Evolutionary conservation across 2,888 invertebrate species (phyloP).

Genomic region (Troides helena): DNA sequence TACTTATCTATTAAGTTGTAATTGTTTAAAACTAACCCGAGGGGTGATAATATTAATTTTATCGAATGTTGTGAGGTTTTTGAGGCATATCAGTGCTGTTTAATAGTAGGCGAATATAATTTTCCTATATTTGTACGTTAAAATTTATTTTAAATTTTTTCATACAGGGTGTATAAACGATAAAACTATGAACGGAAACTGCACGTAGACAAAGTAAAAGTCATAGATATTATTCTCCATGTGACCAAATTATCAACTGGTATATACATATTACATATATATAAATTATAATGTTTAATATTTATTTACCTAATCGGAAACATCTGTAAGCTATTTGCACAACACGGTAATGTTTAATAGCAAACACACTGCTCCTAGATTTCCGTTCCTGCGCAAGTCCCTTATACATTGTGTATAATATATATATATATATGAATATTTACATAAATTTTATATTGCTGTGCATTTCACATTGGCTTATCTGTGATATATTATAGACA

Average conservation of each 20-base stretch:
- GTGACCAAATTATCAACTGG: slow-evolving; percentile 63
- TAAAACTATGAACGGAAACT: slow-evolving; percentile 34
- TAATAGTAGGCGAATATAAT: slow-evolving; percentile 49
- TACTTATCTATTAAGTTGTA: slow-evolving; percentile 35
- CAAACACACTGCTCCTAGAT: slow-evolving; percentile 10
- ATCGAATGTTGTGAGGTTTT: slow-evolving; percentile 63
- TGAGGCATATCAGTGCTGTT: slow-evolving; percentile 66
- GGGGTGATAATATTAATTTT: slow-evolving; percentile 56
- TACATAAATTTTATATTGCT: slow-evolving; percentile 52
- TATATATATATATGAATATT: slow-evolving; percentile 47
- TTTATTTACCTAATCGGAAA: slow-evolving; percentile 30
- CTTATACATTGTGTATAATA: slow-evolving; percentile 38
- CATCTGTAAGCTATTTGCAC: slow-evolving; percentile 11
- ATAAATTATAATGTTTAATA: slow-evolving; percentile 22
- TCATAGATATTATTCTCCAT: slow-evolving; percentile 59
- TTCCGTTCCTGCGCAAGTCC: slow-evolving; percentile 28
- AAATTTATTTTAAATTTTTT: slow-evolving; percentile 36
- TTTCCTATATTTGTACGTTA: slow-evolving; percentile 53
- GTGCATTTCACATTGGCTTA: slow-evolving; percentile 68
- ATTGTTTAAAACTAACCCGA: slow-evolving; percentile 42
- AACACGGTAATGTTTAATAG: slow-evolving; percentile 1
- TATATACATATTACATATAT: slow-evolving; percentile 30
- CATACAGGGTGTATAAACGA: slow-evolving; percentile 38
- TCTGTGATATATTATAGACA: slow-evolving; percentile 66
- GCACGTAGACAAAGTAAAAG: slow-evolving; percentile 47